Conservation (phyloP, 2,797 vertebrate species). For the Crocidura indochinensis region DNA sequence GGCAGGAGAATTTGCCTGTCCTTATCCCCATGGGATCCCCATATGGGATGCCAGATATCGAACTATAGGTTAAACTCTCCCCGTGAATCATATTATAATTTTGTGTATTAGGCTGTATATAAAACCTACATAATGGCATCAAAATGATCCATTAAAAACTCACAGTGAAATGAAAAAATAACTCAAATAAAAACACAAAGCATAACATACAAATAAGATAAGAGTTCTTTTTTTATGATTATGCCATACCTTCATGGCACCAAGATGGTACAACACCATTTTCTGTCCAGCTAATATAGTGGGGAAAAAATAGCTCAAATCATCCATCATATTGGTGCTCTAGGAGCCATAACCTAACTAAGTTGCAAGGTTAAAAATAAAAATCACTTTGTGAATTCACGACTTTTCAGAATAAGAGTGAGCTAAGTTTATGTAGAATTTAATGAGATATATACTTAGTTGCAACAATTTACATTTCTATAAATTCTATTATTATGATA, state of each 20-base stretch:
- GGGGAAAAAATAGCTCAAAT: not conserved
- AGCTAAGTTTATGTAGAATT: not conserved
- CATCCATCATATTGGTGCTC: not conserved
- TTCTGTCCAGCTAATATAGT: not conserved
- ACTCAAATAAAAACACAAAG: not conserved
- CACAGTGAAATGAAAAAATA: not conserved
- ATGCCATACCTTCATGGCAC: not conserved
- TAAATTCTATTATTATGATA: too few species aligned
- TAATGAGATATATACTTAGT: not conserved
- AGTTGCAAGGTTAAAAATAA: conserved; percentile 5
- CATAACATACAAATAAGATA: not conserved
- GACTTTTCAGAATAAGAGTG: not conserved
- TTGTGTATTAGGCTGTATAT: too few species aligned
- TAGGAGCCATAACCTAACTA: not conserved
- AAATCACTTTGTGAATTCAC: not conserved
- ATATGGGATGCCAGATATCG: too few species aligned
- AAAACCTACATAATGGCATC: not conserved
- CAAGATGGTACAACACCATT: not conserved
- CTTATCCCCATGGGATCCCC: too few species aligned
- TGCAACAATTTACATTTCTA: not conserved
- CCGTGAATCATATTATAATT: too few species aligned
- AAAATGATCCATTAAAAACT: too few species aligned
- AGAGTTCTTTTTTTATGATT: not conserved
- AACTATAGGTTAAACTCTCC: too few species aligned
- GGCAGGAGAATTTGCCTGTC: too few species aligned